A percentile compares a stretch with the other conserved stretches of the same genome.
Conservation (phyloP, 2,888 invertebrate genomes). For the Diplolepis rosae region DNA sequence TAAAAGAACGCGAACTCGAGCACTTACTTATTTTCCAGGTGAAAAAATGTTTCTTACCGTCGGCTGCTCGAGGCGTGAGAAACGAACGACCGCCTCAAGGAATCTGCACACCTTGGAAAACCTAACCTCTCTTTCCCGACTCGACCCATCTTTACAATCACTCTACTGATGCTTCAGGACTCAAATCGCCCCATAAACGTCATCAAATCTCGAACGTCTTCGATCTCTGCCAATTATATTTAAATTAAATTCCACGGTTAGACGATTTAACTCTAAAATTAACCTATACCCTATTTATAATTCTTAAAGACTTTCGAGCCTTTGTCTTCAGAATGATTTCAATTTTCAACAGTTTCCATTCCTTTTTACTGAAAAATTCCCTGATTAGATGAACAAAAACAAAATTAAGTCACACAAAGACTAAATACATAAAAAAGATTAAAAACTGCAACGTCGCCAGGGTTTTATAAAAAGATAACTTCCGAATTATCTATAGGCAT, state of each 20-base stretch:
- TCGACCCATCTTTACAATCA: slow-evolving; percentile 17
- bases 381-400: no score
- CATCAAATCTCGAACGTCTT: background rate
- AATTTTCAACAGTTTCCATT: no score
- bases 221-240: background rate
- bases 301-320: no score
- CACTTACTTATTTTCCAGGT: slow-evolving; percentile 38
- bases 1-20: background rate
- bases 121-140: slow-evolving; percentile 30
- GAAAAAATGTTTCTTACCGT: slow-evolving; percentile 38
- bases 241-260: background rate
- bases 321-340: no score
- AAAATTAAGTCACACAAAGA: no score
- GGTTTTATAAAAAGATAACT: no score
- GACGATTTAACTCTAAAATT: no score
- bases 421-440: no score
- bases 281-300: no score
- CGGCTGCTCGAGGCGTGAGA: slow-evolving; percentile 54
- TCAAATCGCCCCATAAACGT: no score
- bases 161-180: background rate
- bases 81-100: slow-evolving; percentile 52
- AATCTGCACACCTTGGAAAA: slow-evolving; percentile 32
- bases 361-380: no score
- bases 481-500: background rate
- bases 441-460: no score